phyloP scores from a whole-genome alignment of 2,888 invertebrate genomes.

The Amphipoea lucens region DNA sequence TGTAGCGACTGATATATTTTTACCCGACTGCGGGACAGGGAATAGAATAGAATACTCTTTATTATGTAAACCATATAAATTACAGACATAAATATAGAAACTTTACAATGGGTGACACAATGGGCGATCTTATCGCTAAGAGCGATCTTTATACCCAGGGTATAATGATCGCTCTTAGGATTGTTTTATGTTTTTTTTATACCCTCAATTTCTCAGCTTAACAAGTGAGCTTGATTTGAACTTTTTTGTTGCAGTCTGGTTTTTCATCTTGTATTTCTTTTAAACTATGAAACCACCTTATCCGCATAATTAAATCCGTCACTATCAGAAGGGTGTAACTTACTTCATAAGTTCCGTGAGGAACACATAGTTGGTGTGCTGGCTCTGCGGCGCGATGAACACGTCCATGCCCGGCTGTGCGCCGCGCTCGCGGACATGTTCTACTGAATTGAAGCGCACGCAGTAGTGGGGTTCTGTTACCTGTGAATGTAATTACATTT shows the following conservation, averaged over 20 bases:
- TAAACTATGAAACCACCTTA: not conserved
- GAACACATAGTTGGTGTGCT: constrained; percentile 94
- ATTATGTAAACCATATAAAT: no score
- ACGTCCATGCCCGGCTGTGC: constrained; percentile 93
- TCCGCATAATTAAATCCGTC: not conserved
- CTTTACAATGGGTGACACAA: no score
- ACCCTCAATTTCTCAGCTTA: not conserved
- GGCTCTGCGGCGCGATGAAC: constrained; percentile 94
- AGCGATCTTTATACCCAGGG: no score
- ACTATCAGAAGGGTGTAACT: constrained; percentile 54
- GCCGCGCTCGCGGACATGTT: constrained; percentile 93
- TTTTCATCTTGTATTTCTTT: not conserved
- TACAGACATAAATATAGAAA: no score
- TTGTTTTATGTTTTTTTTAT: not conserved
- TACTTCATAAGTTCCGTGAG: constrained; percentile 93
- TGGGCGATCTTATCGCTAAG: no score
- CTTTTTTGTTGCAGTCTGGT: not conserved
- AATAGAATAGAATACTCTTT: no score
- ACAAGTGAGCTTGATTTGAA: not conserved
- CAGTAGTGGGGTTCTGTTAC: constrained; percentile 96
- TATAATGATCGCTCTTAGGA: no score
- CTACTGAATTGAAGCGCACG: constrained; percentile 95
- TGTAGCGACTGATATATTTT: not conserved
- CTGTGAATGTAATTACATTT: constrained; percentile 64
- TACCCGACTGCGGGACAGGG: not conserved